Base-by-base conservation (phyloP, 23 tunicate species). In the Pegea sp. region DNA sequence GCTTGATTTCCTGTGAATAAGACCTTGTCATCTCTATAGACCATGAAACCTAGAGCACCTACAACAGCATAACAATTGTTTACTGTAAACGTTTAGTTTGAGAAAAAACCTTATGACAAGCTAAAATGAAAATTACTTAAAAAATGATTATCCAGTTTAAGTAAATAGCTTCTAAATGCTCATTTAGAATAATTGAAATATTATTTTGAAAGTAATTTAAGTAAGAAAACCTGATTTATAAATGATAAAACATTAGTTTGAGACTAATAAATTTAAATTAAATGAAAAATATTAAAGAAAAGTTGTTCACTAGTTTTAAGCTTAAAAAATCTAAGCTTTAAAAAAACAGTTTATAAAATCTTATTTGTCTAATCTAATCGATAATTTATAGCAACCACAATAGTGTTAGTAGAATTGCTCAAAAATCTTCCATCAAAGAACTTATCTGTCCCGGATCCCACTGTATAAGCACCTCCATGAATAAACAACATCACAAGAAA, bases 401-500 rank as follows among this genome's bases (percentile, higher is more conserved):
- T 34, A 8, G 93, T 72, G 52, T 81, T 72, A 22, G 81, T 81
- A n/a, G 50, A 53, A 26, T 81, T 67, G 48, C 70, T 54, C 0
- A 81, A 44, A 53, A 21, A 72, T 28, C 75, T 54, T n/a, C 74
- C 67, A 34, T 81, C 81, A 28, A 60, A 65, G 3, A 53, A 0
- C 5, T 0, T 5, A 20, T 1, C 0, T n/a, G 80, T 72, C 32
- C 93, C 93, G 16, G 72, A 26, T 0, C 81, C 81, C 26, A 48
- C 2, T 29, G 29, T 32, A 60, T 66, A 81, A 6, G 60, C 68
- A 26, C 93, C 93, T 26, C 93, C 93, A 34, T 81, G 81, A 4
- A 81, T 61, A 61, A 62, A 81, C 38, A 81, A 81, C 73, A 81
- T 64, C 28, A 81, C 93, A 26, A 81, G 93, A 20, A 81, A 61